Conservation (phyloP, 2,888 invertebrate genomes). For the Acleris sparsana region DNA sequence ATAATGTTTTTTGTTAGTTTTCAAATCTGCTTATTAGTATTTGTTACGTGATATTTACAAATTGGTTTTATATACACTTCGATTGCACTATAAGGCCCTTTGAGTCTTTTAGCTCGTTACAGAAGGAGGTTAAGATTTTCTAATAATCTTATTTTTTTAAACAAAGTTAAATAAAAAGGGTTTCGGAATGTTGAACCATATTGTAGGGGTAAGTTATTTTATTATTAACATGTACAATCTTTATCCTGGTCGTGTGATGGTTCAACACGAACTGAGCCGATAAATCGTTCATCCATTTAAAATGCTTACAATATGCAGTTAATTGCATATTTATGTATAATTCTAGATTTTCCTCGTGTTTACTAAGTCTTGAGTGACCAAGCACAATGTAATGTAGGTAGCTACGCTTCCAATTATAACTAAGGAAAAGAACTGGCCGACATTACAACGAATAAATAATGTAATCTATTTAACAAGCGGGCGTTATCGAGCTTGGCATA, state of each 20-base stretch:
- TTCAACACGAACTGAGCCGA: neutral
- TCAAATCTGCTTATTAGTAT: no score
- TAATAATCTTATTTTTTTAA: no score
- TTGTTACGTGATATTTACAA: no score
- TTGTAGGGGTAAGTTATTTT: no score
- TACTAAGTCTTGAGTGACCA: conserved; percentile 4
- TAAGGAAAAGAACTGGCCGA: conserved; percentile 30
- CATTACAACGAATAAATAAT: conserved; percentile 33
- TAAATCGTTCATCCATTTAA: neutral
- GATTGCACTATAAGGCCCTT: no score
- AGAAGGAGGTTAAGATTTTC: no score
- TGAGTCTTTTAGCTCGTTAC: no score
- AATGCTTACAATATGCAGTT: neutral
- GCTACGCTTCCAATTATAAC: conserved; percentile 12
- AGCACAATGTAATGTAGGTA: conserved; percentile 15
- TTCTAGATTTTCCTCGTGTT: conserved; percentile 17
- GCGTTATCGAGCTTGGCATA: conserved; percentile 44
- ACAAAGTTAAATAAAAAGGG: no score
- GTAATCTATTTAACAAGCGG: conserved; percentile 35
- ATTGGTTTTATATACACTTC: no score
- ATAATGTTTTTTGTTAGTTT: neutral
- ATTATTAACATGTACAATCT: no score
- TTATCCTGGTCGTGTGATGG: no score
- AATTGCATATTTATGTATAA: neutral
- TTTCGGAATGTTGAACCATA: no score